Evolutionary conservation across 1,140 invertebrate species (phyloP).

Genomic region (Lasaia peninsularis): DNA sequence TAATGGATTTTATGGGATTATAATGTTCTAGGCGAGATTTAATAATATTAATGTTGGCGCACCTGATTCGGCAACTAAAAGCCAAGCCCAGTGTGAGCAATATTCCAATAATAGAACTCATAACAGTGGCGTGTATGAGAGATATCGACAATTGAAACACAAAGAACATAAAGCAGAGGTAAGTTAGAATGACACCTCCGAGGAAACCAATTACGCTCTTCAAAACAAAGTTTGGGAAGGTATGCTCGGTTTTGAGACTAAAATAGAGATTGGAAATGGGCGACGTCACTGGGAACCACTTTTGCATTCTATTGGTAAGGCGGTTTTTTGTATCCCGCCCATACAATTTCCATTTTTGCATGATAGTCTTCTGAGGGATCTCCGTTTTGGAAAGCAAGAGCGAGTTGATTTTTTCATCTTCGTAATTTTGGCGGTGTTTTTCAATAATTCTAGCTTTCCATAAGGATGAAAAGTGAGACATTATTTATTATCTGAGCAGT

Average conservation of each 20-base stretch:
- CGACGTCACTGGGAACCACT: slow-evolving; percentile 53
- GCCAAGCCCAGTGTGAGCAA: slow-evolving; percentile 82
- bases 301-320: slow-evolving; percentile 46
- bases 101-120: slow-evolving; percentile 80
- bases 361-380: slow-evolving; percentile 52
- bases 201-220: slow-evolving; percentile 80
- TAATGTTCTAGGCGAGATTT: not conserved
- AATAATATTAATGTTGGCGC: slow-evolving; percentile 12
- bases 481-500: not conserved
- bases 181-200: slow-evolving; percentile 80
- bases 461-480: slow-evolving; percentile 54
- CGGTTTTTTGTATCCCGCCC: slow-evolving; percentile 61
- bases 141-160: slow-evolving; percentile 80
- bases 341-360: slow-evolving; percentile 61
- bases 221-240: slow-evolving; percentile 79
- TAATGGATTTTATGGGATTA: too few relatives aligned
- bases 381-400: slow-evolving; percentile 56
- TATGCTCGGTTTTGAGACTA: slow-evolving; percentile 75
- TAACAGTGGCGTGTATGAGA: slow-evolving; percentile 72
- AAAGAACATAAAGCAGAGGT: slow-evolving; percentile 82
- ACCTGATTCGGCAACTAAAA: slow-evolving; percentile 82
- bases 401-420: slow-evolving; percentile 76
- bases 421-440: slow-evolving; percentile 60
- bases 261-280: slow-evolving; percentile 61
- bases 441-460: slow-evolving; percentile 71